Evolutionary conservation across 1,140 invertebrate species (phyloP).

Genomic region (Fopius arisanus): DNA sequence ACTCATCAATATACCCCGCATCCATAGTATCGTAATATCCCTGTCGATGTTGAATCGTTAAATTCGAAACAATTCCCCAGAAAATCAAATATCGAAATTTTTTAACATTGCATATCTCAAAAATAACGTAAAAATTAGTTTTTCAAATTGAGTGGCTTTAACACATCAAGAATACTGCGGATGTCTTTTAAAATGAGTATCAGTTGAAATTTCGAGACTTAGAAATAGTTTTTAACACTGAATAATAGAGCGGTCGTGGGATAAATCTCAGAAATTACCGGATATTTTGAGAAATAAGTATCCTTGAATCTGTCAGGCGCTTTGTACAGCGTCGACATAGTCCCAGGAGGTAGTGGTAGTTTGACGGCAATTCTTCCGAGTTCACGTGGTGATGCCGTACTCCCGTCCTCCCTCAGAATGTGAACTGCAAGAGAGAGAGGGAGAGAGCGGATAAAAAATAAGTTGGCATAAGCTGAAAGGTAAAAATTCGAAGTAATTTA

Average conservation of each 20-base stretch:
- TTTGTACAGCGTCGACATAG: slow-evolving; percentile 81
- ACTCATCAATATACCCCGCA: slow-evolving; percentile 84
- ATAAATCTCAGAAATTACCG: slow-evolving; percentile 71
- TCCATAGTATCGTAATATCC: slow-evolving; percentile 98
- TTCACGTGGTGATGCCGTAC: slow-evolving; percentile 72
- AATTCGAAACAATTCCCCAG: too few species aligned
- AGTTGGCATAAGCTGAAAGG: slow-evolving; percentile 26
- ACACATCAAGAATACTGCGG: not conserved
- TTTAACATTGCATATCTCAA: too few species aligned
- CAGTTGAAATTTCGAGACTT: slow-evolving; percentile 22
- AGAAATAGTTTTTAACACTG: not conserved
- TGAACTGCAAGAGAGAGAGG: slow-evolving; percentile 69
- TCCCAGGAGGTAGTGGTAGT: slow-evolving; percentile 87
- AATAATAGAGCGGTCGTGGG: too few species aligned
- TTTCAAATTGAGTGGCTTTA: not conserved
- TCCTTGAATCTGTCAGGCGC: slow-evolving; percentile 83
- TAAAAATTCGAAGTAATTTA: not conserved
- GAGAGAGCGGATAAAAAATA: slow-evolving; percentile 27
- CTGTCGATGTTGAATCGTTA: slow-evolving; percentile 62
- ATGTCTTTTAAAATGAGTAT: too few species aligned
- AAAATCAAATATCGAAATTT: too few species aligned
- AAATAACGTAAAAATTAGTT: not conserved
- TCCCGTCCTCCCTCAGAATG: slow-evolving; percentile 76
- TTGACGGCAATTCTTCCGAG: slow-evolving; percentile 86
- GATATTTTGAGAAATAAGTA: slow-evolving; percentile 82